A percentile compares a stretch with the other conserved stretches of the same genome.
Conservation (phyloP, 2,113 vertebrate genomes). For the Chinchilla lanigera region DNA sequence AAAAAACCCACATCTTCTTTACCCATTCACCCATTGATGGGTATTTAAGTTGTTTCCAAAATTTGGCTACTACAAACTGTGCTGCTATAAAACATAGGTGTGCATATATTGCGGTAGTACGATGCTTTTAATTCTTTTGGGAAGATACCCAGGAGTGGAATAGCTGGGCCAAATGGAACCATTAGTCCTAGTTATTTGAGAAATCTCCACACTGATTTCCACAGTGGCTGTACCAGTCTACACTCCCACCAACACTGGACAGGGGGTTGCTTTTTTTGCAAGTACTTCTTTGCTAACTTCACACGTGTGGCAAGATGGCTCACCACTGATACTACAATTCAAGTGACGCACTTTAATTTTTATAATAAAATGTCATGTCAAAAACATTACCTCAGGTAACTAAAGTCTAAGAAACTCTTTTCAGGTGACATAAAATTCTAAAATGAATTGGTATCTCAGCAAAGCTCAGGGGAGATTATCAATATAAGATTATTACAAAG, state of each 20-base stretch:
- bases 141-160: neutral
- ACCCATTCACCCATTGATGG: neutral
- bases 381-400: neutral
- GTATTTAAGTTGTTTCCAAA: neutral
- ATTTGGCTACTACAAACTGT: neutral
- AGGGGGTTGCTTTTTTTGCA: neutral
- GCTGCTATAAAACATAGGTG: neutral
- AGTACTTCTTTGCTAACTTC: neutral
- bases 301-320: neutral
- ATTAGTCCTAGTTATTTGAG: neutral
- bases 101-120: neutral
- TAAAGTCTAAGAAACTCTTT: conserved; percentile 20
- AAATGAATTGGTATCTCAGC: neutral
- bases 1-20: too few species aligned
- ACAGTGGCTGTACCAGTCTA: neutral
- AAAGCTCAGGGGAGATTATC: neutral
- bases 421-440: conserved; percentile 30
- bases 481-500: neutral
- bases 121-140: neutral
- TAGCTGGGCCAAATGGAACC: neutral
- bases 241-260: neutral
- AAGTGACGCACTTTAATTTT: neutral
- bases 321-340: neutral
- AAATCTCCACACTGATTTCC: neutral
- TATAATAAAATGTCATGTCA: neutral